These are phyloP conservation scores for Styela plicata DNA, from an alignment of 23 tunicate species.

Conservation along the genomic window DNA sequence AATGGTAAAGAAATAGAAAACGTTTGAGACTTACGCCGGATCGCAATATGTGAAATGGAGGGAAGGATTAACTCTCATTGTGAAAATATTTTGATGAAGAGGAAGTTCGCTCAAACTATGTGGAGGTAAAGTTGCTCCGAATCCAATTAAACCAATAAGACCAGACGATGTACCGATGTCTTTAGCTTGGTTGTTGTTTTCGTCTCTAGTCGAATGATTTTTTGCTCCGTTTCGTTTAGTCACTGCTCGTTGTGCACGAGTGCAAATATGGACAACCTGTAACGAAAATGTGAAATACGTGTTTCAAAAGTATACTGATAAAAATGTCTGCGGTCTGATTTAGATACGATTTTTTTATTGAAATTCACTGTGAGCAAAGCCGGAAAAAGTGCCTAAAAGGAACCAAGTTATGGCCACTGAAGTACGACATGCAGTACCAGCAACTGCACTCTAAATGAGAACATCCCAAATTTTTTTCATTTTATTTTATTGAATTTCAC, in stretches of 20 bases:
- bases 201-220: neutral
- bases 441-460: too few relatives aligned
- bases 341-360: too few relatives aligned
- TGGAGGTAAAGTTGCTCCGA: neutral
- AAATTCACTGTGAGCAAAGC: too few relatives aligned
- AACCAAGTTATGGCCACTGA: too few relatives aligned
- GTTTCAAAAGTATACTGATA: too few relatives aligned
- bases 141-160: neutral
- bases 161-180: neutral
- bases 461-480: too few relatives aligned
- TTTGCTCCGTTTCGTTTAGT: constrained; percentile 1
- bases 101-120: constrained; percentile 14
- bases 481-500: too few relatives aligned
- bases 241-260: neutral
- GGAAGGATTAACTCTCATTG: constrained; percentile 43
- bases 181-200: neutral
- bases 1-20: too few relatives aligned
- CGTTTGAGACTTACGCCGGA: constrained; percentile 3
- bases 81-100: constrained; percentile 46
- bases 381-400: too few relatives aligned
- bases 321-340: too few relatives aligned
- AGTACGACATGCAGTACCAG: too few relatives aligned
- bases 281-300: too few relatives aligned
- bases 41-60: constrained; percentile 65
- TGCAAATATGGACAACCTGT: neutral